Base-by-base conservation (phyloP, 2,113 vertebrate species). In the Furnarius figulus region DNA sequence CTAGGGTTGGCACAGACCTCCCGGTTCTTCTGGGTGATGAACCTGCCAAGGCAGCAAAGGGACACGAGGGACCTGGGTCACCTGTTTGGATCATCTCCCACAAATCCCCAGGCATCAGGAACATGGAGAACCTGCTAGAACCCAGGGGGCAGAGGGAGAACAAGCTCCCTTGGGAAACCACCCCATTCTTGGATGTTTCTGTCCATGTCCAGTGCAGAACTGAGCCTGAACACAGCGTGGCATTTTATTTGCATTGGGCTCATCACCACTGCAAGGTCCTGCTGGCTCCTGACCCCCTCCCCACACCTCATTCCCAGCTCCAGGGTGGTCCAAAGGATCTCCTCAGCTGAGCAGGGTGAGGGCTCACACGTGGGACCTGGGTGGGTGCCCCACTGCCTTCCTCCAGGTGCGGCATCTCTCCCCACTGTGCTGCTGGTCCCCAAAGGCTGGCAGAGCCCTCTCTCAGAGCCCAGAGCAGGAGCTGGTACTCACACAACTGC, bases 401-500 rank as follows among this genome's bases (percentile, higher is more conserved):
- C 20, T 39, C 37, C 20, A 25, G 30, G 6, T 9, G 1, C 9
- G 14, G 9, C 20, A 33, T 31, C 31, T 89, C 24, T 27, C 14
- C n/a, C 11, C n/a, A 40, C 33, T 35, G 5, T 19, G 17, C n/a
- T 65, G 14, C 47, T n/a, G 13, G 31, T 22, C 14, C 46, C 58
- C 47, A 46, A 59, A 77, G 30, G 15, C 49, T 76, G 67, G 16
- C 46, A 76, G 20, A 87, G 20, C 39, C 70, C 63, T 20, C 44
- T 35, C 50, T 20, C 27, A 16, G 31, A n/a, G 15, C 68, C 47
- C 80, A 37, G 10, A 19, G 31, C 49, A 50, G 40, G 71, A 90
- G 35, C 16, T 1, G 1, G 39, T 63, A 95, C 96, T 95, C 78
- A 96, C 96, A 97, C 97, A 46, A 94, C 95, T 58, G 95, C 96